These are phyloP conservation scores for Zenarchopterus dispar DNA, from an alignment of 2,797 vertebrate species.

Conservation along the genomic window DNA sequence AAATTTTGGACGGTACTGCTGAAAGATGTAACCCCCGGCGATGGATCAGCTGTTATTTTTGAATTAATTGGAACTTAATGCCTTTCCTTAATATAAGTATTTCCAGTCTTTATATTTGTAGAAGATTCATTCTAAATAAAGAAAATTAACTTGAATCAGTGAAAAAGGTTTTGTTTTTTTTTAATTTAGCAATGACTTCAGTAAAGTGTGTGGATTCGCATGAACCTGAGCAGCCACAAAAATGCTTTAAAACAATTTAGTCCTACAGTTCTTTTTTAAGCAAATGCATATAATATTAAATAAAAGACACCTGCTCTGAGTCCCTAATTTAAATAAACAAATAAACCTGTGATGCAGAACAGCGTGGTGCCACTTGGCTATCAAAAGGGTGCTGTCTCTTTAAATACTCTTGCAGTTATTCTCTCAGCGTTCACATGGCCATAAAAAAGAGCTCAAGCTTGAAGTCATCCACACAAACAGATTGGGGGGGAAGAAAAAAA, in stretches of 20 bases:
- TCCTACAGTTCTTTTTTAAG: not conserved
- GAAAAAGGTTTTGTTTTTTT: not conserved
- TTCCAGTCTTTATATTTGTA: not conserved
- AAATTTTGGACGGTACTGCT: constrained; percentile 28
- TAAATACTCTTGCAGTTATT: constrained; percentile 76
- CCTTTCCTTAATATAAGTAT: not conserved
- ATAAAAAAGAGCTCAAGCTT: constrained; percentile 77
- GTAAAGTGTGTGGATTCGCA: constrained; percentile 16
- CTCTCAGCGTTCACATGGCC: constrained; percentile 75
- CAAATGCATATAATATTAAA: not conserved
- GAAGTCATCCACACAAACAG: constrained; percentile 68
- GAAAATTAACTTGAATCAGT: not conserved
- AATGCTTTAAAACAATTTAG: not conserved
- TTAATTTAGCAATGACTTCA: not conserved
- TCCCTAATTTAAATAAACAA: no score
- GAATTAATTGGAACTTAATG: constrained; percentile 29
- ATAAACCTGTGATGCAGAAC: no score
- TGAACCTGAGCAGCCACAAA: not conserved
- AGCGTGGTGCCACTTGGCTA: constrained; percentile 4
- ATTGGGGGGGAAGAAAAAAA: constrained; percentile 17
- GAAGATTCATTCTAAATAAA: not conserved
- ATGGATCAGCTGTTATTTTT: constrained; percentile 24
- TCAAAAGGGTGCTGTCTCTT: constrained; percentile 72
- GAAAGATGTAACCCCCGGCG: constrained; percentile 31
- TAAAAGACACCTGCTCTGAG: no score